These are phyloP conservation scores for Tolmerus cingulatus DNA, from an alignment of 2,888 invertebrate genomes.

Conservation along the genomic window DNA sequence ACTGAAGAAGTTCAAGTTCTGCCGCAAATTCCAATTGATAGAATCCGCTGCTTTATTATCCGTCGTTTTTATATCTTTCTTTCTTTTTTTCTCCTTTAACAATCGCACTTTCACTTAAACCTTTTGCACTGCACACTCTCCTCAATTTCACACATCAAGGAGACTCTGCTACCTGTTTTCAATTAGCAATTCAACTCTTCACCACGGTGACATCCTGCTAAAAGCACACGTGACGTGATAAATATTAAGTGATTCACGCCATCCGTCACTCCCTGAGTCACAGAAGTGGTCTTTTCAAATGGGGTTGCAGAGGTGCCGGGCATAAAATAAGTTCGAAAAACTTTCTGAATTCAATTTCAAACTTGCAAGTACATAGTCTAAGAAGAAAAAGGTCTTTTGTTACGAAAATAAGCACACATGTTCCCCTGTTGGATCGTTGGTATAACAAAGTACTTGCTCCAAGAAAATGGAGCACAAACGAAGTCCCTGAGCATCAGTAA, in stretches of 20 bases:
- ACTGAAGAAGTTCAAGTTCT: not conserved
- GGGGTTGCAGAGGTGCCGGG: not conserved
- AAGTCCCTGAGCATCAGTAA: not conserved
- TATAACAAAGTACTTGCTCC: not conserved
- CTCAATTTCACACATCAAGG: not conserved
- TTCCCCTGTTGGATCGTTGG: not conserved
- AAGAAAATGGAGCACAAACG: constrained; percentile 1
- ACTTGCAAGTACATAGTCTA: not conserved
- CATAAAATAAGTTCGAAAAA: not conserved
- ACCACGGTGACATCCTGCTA: not conserved
- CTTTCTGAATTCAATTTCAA: not conserved
- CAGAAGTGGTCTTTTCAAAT: constrained; percentile 9
- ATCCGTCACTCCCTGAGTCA: not conserved
- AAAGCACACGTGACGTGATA: not conserved
- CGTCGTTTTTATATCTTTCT: not conserved
- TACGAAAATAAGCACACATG: not conserved
- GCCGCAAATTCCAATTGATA: constrained; percentile 6
- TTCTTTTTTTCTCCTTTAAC: not conserved
- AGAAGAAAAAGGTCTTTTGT: not conserved
- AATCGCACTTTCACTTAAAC: not conserved
- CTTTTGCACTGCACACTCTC: not conserved
- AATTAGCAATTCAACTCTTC: constrained; percentile 2
- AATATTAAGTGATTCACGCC: not conserved
- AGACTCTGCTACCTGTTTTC: not conserved
- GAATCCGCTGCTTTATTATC: not conserved